phyloP scores from a whole-genome alignment of 2,888 invertebrate species.

The Hypolimnas misippus region DNA sequence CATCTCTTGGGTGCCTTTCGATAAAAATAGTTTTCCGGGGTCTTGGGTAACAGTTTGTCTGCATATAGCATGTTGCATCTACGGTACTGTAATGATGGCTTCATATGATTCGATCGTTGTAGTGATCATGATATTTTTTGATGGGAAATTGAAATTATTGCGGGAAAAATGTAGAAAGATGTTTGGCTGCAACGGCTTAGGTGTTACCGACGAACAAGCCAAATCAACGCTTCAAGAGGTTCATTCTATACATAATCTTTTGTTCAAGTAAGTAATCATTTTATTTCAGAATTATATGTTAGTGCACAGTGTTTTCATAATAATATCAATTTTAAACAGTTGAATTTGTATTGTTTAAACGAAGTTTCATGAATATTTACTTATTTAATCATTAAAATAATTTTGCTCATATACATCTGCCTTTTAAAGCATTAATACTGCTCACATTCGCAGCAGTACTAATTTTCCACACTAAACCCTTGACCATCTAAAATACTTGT shows the following conservation, averaged over 20 bases:
- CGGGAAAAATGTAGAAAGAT: conserved; percentile 65
- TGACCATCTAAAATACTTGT: too few relatives aligned
- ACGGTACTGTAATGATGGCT: conserved; percentile 62
- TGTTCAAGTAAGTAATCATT: conserved; percentile 63
- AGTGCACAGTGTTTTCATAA: too few relatives aligned
- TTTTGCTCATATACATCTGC: too few relatives aligned
- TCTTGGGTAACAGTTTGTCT: conserved; percentile 64
- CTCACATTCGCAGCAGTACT: too few relatives aligned
- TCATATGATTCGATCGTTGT: conserved; percentile 64
- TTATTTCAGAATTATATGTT: conserved; percentile 1
- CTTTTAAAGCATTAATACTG: too few relatives aligned
- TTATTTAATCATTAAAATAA: too few relatives aligned
- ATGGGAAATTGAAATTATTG: conserved; percentile 67
- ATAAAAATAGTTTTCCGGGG: conserved; percentile 66
- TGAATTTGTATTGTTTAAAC: too few relatives aligned
- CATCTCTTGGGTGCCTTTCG: conserved; percentile 72
- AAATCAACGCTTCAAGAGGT: conserved; percentile 52
- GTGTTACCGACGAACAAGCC: conserved; percentile 50
- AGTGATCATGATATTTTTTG: conserved; percentile 69
- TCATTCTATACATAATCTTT: conserved; percentile 57
- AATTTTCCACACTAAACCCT: too few relatives aligned
- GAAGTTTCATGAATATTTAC: too few relatives aligned
- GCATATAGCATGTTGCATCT: conserved; percentile 58
- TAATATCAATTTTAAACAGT: too few relatives aligned
- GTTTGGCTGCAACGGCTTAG: conserved; percentile 47